Evolutionary conservation across 2,113 vertebrate species (phyloP).

Genomic region (Ploceus nigricollis): DNA sequence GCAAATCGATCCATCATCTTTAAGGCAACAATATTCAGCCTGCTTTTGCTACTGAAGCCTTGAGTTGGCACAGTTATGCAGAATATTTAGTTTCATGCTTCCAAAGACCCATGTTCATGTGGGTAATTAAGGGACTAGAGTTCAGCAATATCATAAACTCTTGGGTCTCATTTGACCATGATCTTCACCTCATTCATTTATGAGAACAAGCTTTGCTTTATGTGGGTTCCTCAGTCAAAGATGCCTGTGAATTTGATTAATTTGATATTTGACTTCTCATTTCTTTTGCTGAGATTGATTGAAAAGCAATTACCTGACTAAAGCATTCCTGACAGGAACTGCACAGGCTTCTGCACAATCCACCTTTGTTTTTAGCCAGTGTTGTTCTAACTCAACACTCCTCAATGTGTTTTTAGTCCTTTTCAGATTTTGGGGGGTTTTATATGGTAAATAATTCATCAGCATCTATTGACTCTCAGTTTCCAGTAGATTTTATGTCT

Average conservation of each 20-base stretch:
- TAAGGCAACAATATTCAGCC: background rate
- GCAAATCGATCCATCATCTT: accelerated
- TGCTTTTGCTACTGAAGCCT: background rate
- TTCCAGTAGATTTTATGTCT: background rate
- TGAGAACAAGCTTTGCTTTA: background rate
- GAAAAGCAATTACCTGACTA: slow-evolving; percentile 15
- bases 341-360: background rate
- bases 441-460: slow-evolving; percentile 11
- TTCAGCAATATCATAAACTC: background rate
- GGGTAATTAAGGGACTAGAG: background rate
- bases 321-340: background rate
- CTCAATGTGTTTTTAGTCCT: background rate
- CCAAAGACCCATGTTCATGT: background rate
- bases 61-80: background rate
- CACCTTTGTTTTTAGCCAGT: background rate
- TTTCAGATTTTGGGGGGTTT: background rate
- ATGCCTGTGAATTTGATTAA: background rate
- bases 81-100: background rate
- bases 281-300: slow-evolving; percentile 1
- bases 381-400: background rate
- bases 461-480: slow-evolving; percentile 26
- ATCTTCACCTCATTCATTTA: background rate
- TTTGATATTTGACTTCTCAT: background rate
- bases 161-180: background rate
- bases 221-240: background rate